Evolutionary conservation across 2,113 vertebrate genomes (phyloP).

Genomic region (Oenanthe melanoleuca): DNA sequence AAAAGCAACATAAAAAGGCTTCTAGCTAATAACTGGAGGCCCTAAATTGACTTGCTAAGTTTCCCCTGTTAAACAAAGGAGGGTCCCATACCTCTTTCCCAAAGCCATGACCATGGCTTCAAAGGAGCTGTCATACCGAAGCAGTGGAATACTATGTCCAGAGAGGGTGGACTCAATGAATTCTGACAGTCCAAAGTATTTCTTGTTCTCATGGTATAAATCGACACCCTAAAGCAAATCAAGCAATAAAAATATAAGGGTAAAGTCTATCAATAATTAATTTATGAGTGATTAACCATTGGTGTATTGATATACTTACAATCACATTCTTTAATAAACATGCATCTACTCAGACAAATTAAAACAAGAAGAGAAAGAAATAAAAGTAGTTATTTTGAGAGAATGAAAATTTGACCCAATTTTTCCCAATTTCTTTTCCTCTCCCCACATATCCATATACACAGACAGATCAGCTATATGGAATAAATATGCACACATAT

Average conservation of each 20-base stretch:
- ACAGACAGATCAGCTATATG: not conserved
- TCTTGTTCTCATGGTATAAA: conserved; percentile 89
- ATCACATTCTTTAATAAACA: not conserved
- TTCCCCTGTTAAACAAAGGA: not conserved
- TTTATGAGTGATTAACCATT: not conserved
- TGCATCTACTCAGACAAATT: not conserved
- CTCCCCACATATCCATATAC: not conserved
- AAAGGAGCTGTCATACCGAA: conserved; percentile 93
- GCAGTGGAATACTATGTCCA: conserved; percentile 88
- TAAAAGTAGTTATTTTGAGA: not conserved
- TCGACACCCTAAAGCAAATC: conserved; percentile 83
- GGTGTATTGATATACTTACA: not conserved
- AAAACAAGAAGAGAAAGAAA: not conserved
- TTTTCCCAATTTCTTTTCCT: not conserved
- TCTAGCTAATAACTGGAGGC: not conserved
- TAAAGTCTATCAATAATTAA: not conserved
- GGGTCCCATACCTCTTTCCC: conserved; percentile 84
- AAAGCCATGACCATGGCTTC: conserved; percentile 92
- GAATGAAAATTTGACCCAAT: not conserved
- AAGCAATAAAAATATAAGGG: not conserved
- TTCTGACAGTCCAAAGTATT: conserved; percentile 93
- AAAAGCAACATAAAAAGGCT: not conserved
- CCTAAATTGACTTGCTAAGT: not conserved
- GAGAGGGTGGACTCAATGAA: conserved; percentile 91
- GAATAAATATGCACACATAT: not conserved